These are phyloP conservation scores for Struthidea cinerea DNA, from an alignment of 2,113 vertebrate genomes.

Conservation along the genomic window DNA sequence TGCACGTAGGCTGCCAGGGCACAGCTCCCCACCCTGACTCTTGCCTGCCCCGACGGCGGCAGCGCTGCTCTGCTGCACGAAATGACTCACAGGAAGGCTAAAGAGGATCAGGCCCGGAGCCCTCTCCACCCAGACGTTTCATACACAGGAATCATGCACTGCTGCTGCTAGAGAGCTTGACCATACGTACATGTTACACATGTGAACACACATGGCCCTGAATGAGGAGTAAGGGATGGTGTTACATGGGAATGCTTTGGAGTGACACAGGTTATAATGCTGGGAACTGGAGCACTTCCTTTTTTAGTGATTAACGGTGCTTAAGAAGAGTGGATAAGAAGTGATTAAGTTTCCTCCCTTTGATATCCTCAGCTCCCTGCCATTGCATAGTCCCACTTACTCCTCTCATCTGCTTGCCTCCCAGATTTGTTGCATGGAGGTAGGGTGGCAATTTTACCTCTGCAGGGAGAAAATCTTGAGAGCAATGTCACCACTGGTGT, in stretches of 20 bases:
- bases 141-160: background rate
- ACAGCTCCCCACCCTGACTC: background rate
- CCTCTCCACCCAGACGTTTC: background rate
- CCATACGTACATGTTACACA: fast-evolving
- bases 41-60: background rate
- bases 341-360: background rate
- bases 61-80: background rate
- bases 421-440: background rate
- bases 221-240: background rate
- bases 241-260: background rate
- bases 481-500: fast-evolving
- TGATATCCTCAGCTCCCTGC: background rate
- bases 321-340: background rate
- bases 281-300: background rate
- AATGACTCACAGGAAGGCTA: background rate
- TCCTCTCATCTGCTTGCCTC: background rate
- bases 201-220: background rate
- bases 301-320: background rate
- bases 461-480: background rate
- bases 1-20: conserved; percentile 44
- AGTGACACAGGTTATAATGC: background rate
- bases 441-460: background rate
- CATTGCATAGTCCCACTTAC: background rate
- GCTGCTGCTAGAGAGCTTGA: background rate
- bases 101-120: background rate